Base-by-base conservation (phyloP, 1,140 invertebrate species). In the Cherax quadricarinatus region DNA sequence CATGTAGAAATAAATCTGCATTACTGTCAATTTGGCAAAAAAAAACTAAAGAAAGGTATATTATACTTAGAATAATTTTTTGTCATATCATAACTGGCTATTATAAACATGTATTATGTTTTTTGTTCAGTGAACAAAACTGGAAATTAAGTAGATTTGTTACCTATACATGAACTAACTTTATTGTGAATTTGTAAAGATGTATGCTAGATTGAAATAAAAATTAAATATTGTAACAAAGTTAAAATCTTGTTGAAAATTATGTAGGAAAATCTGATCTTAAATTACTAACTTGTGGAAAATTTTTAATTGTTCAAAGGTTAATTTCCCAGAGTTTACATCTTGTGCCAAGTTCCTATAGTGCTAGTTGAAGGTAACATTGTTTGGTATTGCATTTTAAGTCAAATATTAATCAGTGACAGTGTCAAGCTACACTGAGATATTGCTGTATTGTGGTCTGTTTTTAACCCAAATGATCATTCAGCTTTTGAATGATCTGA, bases 401-500 rank as follows among this genome's bases (percentile, higher is more conserved):
- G 70, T 75, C 70, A 12, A 75, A 75, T 75, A 75, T 30, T 30
- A 75, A 30, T 75, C n/a, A 21, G 70, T 75, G 70, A n/a, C 70
- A 75, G 70, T 75, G 16, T 30, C 70, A n/a, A 75, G n/a, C 70
- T 30, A 75, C 24, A 6, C 24, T 75, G n/a, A 75, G n/a, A 75
- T 75, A 75, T 30, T 75, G 70, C 70, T 75, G 70, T 75, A 75
- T 30, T 75, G 70, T 75, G 70, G 70, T 75, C 70, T 75, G 70
- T 75, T 75, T 75, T 75, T 75, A 75, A 75, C 70, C 70, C 24
- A 75, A 75, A 75, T 30, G 24, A 30, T 24, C 70, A 75, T 24
- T 75, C 70, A 75, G 14, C 66, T 70, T 30, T 75, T 75, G 70
- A 75, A 75, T 75, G 70, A 30, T n/a, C 24, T 75, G 30, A 75